Evolutionary conservation across 1,140 invertebrate species (phyloP), one percentile per base, ranked within the genome.

Genomic region (Agrilus planipennis): DNA sequence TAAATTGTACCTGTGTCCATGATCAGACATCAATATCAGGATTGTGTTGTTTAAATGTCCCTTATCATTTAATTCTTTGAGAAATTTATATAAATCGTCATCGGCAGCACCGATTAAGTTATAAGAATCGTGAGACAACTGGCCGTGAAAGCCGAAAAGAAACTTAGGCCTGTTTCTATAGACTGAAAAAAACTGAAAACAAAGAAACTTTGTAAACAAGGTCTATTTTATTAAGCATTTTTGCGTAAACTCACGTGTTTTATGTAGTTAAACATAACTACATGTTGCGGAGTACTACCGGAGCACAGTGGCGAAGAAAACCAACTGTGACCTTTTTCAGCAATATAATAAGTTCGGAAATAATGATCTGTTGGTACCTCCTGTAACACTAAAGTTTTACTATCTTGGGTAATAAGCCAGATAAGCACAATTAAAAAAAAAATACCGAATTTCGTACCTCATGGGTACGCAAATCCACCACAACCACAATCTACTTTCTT

Each of bases 351-450:
- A 0, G 84, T 76, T 20, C 89, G 65, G 68, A 92, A 79, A 55
- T 91, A 95, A 64, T 95, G 90, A 65, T 94, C 82, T 0, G 89
- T 89, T 0, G 91, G 92, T 47, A 82, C 76, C 1, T 64, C 51
- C 11, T 59, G n/a, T n/a, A n/a, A n/a, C n/a, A n/a, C n/a, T n/a
- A n/a, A n/a, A n/a, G n/a, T n/a, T n/a, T n/a, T n/a, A n/a, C n/a
- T n/a, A n/a, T n/a, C n/a, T n/a, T n/a, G n/a, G n/a, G n/a, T n/a
- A n/a, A n/a, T n/a, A n/a, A n/a, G n/a, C n/a, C n/a, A n/a, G n/a
- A n/a, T n/a, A n/a, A n/a, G n/a, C n/a, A n/a, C n/a, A n/a, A n/a
- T n/a, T n/a, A n/a, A n/a, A n/a, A n/a, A n/a, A n/a, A n/a, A n/a
- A n/a, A n/a, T n/a, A n/a, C n/a, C n/a, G n/a, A n/a, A n/a, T n/a